These are phyloP conservation scores for Aleadryas rufinucha DNA, from an alignment of 2,113 vertebrate genomes.

Conservation along the genomic window DNA sequence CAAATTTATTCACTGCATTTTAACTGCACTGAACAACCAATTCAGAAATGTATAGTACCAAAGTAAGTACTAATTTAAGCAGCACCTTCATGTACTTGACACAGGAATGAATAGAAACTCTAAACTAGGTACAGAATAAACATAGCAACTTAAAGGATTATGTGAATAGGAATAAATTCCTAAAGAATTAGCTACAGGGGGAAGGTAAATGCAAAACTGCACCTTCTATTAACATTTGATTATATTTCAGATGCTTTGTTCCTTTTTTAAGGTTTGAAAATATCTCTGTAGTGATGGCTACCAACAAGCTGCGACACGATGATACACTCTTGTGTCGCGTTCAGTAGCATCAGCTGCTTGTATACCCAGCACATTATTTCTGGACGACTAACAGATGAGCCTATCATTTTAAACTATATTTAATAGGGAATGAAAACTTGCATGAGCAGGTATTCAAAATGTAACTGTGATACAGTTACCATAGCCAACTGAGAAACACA, in stretches of 20 bases:
- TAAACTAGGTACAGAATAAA: constrained; percentile 1
- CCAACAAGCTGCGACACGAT: background rate
- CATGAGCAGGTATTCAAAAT: constrained; percentile 56
- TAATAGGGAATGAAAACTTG: constrained; percentile 49
- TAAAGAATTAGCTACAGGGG: background rate
- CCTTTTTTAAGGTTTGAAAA: background rate
- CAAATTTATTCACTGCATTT: background rate
- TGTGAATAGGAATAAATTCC: background rate
- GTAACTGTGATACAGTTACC: background rate
- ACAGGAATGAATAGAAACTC: background rate
- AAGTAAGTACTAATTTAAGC: background rate
- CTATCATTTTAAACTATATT: constrained; percentile 31
- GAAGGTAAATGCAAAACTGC: background rate
- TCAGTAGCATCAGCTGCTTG: constrained; percentile 25
- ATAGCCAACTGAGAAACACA: constrained; percentile 42
- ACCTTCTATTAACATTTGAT: background rate
- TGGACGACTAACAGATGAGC: constrained; percentile 21
- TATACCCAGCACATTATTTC: constrained; percentile 32
- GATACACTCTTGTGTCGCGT: background rate
- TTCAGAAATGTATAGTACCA: background rate
- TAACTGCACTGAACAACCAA: background rate
- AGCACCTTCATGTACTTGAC: background rate
- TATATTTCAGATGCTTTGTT: background rate
- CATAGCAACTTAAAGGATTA: background rate
- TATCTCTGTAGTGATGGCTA: background rate